Percentiles rank a stretch among this genome's conserved stretches.
Evolutionary conservation across 2,113 vertebrate genomes (phyloP).

Genomic region (Hucho hucho): DNA sequence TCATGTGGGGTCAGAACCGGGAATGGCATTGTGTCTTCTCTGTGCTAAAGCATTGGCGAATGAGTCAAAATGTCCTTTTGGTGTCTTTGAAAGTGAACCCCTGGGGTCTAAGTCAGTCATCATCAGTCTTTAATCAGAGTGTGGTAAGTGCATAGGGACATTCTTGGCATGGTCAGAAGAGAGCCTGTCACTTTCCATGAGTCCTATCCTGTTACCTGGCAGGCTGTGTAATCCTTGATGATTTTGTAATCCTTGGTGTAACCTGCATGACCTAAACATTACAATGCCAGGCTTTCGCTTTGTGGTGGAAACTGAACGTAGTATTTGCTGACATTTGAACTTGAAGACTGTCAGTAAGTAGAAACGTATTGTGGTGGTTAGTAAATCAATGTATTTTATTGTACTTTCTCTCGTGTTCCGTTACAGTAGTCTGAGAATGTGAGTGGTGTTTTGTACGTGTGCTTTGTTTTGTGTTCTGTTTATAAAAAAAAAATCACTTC

Average conservation of each 20-base stretch:
- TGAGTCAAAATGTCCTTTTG: constrained; percentile 77
- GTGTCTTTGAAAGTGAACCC: constrained; percentile 43
- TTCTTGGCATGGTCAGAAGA: constrained; percentile 45
- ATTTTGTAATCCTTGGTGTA: constrained; percentile 19
- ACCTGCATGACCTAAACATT: background rate
- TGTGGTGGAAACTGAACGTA: background rate
- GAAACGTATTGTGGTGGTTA: background rate
- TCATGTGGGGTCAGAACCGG: constrained; percentile 24
- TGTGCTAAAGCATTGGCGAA: constrained; percentile 43
- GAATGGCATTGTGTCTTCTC: constrained; percentile 29
- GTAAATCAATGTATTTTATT: no score
- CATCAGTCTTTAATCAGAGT: constrained; percentile 44
- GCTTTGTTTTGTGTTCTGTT: background rate
- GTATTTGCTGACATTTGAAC: background rate
- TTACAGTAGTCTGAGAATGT: background rate
- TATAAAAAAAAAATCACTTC: no score
- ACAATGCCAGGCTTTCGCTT: background rate
- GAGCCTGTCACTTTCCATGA: constrained; percentile 40
- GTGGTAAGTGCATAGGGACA: constrained; percentile 26
- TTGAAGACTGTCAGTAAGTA: background rate
- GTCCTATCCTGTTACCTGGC: constrained; percentile 22
- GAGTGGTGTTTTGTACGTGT: background rate
- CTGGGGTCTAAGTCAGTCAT: constrained; percentile 48
- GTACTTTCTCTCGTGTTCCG: no score
- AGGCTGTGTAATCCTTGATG: constrained; percentile 9